Evolutionary conservation across 2,888 invertebrate genomes (phyloP), one percentile per base, ranked within the genome.

Genomic region (Phymatocera aterrima): DNA sequence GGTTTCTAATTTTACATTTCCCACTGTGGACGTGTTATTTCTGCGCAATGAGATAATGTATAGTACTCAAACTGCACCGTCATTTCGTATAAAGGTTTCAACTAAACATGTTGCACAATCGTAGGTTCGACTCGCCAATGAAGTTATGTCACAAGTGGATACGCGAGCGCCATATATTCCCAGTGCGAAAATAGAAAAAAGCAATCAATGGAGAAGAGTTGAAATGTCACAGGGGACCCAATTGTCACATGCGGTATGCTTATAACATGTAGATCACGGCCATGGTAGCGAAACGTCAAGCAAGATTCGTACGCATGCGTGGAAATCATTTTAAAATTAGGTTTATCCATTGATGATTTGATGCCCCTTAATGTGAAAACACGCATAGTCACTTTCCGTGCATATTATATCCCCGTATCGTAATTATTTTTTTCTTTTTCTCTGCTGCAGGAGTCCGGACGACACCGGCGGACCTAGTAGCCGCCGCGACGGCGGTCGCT

Each of bases 401-500:
- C 8, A 57, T 40, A 40, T 40, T 40, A 40, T 40, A 40, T 40
- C 57, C 28, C 2, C 15, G 28, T 4, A 1, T 24, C 12, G 12
- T 28, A 28, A 57, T 57, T 51, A 51, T 51, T 51, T 57, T 57
- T 0, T 1, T 15, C 15, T 5, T 28, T 57, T 57, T 4, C 4
- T 40, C 4, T 57, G 57, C 21, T 57, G 21, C 85, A 89, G 89
- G 86, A 28, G 85, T 85, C 31, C 84, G 85, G 77, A 79, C 88
- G 37, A 89, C 90, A 8, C 88, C 91, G 79, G 84, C 90, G 78
- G 90, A 89, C 80, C 89, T 90, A 57, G 88, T 90, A 2, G 89
- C 90, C 65, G 89, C 90, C 2, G 89, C 92, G 6, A 92, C 92
- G 34, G 91, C 91, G 10, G 90, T 91, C 34, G 92, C 91, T 80